phyloP scores from a whole-genome alignment of 2,113 vertebrate species.

The Oryctolagus cuniculus region mOryCun1.1 NC_091440.1:40069001-40069500 shows the following conservation, averaged over 20 bases:
- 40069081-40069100: background rate
- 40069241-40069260: background rate
- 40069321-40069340: background rate
- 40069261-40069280: background rate
- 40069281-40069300: background rate
- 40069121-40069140: background rate
- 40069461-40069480: constrained; percentile 69
- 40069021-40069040: constrained; percentile 3
- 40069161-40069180: constrained; percentile 36
- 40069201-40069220: constrained; percentile 23
- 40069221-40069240: background rate
- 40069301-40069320: background rate
- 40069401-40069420: background rate
- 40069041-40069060: background rate
- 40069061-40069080: constrained; percentile 17
- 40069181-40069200: constrained; percentile 1
- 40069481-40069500: constrained; percentile 60
- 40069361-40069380: background rate
- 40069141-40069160: constrained; percentile 21
- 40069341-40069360: background rate
- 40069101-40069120: constrained; percentile 41
- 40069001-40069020: constrained; percentile 44
- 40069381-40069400: constrained; percentile 2
- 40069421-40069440: constrained; percentile 59
- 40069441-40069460: constrained; percentile 48